Evolutionary conservation across 2,797 vertebrate genomes (phyloP).

Genomic region (Bufotes viridis): DNA sequence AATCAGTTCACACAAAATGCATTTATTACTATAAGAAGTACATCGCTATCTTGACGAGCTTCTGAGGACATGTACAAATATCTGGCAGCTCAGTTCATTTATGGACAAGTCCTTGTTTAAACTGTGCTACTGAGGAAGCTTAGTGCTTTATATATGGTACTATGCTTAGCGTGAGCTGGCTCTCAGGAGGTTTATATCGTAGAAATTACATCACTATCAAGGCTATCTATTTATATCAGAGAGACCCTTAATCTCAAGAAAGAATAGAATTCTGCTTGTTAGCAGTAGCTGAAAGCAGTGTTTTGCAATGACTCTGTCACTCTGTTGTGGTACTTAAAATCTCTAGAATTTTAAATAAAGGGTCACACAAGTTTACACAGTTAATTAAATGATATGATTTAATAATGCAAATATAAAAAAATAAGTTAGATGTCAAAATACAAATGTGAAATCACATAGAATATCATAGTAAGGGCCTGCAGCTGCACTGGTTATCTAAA

Average conservation of each 20-base stretch:
- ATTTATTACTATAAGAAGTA: background rate
- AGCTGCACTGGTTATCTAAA: too few species aligned
- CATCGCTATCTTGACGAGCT: background rate
- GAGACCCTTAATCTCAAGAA: constrained; percentile 15
- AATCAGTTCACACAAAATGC: background rate
- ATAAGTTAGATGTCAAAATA: too few species aligned
- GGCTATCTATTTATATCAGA: constrained; percentile 17
- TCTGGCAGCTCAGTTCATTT: constrained; percentile 11
- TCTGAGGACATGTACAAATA: background rate
- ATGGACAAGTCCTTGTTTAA: constrained; percentile 33
- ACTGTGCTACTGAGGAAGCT: background rate
- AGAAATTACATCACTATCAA: constrained; percentile 1
- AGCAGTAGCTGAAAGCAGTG: background rate
- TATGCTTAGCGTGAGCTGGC: background rate
- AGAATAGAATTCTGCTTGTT: constrained; percentile 3
- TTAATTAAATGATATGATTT: background rate
- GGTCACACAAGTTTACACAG: background rate
- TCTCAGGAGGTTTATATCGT: background rate
- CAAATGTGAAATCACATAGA: too few species aligned
- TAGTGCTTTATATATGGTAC: constrained; percentile 1
- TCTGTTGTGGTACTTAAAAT: background rate
- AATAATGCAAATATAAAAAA: background rate
- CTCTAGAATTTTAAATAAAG: background rate
- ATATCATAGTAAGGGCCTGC: too few species aligned
- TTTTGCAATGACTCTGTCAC: background rate